These are phyloP conservation scores for Bungarus multicinctus DNA, from an alignment of 2,113 vertebrate genomes.

Conservation along the genomic window DNA sequence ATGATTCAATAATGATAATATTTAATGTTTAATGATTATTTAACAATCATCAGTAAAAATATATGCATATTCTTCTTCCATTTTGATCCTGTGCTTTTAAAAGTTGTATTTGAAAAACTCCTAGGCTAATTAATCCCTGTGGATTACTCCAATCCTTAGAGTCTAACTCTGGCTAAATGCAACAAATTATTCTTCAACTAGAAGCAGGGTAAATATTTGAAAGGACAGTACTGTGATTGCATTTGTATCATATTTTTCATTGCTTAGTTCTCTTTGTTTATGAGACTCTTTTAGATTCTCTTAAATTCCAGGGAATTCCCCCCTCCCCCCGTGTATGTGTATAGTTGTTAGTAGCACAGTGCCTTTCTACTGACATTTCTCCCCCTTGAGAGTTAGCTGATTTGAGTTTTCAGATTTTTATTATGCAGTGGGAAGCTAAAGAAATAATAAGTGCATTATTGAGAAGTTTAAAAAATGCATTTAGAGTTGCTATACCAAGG, in stretches of 20 bases:
- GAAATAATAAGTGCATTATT: conserved; percentile 40
- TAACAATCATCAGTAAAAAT: not conserved
- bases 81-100: conserved; percentile 18
- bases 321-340: too few species aligned
- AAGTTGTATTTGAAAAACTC: conserved; percentile 43
- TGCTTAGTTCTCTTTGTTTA: conserved; percentile 46
- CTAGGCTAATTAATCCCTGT: conserved; percentile 62
- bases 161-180: conserved; percentile 55
- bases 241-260: conserved; percentile 39
- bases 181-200: conserved; percentile 60
- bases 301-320: conserved; percentile 39
- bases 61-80: not conserved
- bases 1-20: not conserved
- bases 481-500: conserved; percentile 16
- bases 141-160: conserved; percentile 59
- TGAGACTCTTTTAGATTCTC: conserved; percentile 33
- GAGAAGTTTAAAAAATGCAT: conserved; percentile 26
- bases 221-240: conserved; percentile 38
- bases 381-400: conserved; percentile 15
- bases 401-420: conserved; percentile 46
- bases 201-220: conserved; percentile 62
- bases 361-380: conserved; percentile 32
- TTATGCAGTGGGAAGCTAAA: conserved; percentile 27
- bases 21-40: not conserved
- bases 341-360: not conserved